Base-by-base conservation (phyloP, 1,140 invertebrate genomes). In the Drosophila kepulauana region DNA sequence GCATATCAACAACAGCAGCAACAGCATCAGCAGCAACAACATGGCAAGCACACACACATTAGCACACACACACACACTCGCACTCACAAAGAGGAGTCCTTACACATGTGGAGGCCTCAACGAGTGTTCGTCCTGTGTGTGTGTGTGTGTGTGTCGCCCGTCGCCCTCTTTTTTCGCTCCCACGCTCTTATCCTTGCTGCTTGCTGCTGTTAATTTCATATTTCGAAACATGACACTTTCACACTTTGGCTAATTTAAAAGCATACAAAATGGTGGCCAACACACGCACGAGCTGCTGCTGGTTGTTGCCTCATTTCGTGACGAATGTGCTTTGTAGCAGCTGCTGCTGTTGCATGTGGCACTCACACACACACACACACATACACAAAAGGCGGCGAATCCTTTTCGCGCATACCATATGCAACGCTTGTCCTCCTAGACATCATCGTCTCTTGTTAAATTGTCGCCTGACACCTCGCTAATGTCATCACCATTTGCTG, bases 221-320 rank as follows among this genome's bases (percentile, higher is more conserved):
- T 87, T 87, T 71, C 77, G 82, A 88, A 87, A 88, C 82, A 87
- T 87, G 82, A 87, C 82, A 87, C 82, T 87, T 87, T 88, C 82
- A 88, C 82, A 87, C 82, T 80, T 82, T 80, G 84, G 84, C 82
- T 87, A 87, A 87, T 87, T 87, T 87, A 80, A 87, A 87, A 87
- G 82, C 82, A 87, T 82, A 87, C 82, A 88, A 87, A 86, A 88
- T 80, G 77, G 70, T 79, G 79, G 58, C 64, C 76, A 66, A 65
- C 75, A 79, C 84, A 87, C 82, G 82, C 82, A 79, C 82, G 61
- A 58, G 43, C 45, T 54, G 30, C 28, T 68, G 13, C 30, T 13
- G 28, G 45, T 46, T 62, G 70, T 64, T 81, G 63, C 72, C 79
- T 56, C 65, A 66, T 71, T 82, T 86, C 82, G 82, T 86, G 82